Conservation (phyloP, 2,888 invertebrate species). For the Apodemia duryi region DNA sequence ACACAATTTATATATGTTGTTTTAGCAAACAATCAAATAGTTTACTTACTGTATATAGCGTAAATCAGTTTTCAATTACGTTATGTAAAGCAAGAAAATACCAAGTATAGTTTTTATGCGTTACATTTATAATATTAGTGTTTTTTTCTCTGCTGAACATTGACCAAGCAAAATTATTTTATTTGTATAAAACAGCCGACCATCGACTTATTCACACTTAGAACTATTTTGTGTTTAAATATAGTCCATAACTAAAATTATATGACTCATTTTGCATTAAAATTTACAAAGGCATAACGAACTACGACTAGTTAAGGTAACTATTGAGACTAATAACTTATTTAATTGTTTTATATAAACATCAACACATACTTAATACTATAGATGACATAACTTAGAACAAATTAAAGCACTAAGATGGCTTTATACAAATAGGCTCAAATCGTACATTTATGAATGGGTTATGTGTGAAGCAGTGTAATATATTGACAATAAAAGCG, state of each 20-base stretch:
- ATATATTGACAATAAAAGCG: constrained; percentile 17
- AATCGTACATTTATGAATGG: constrained; percentile 19
- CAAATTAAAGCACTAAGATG: constrained; percentile 22
- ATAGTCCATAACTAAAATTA: constrained; percentile 23
- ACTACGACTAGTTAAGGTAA: constrained; percentile 72
- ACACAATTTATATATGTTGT: too few species aligned
- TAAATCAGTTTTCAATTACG: too few species aligned
- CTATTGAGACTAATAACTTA: constrained; percentile 48
- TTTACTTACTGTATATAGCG: too few species aligned
- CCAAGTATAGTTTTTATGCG: too few species aligned
- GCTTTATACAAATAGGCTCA: constrained; percentile 29
- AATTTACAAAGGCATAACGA: constrained; percentile 63
- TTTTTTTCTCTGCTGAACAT: too few species aligned
- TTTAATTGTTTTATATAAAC: constrained; percentile 23
- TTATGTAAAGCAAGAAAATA: too few species aligned
- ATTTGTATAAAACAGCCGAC: constrained; percentile 18
- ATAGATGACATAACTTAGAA: constrained; percentile 16
- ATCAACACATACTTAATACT: constrained; percentile 25
- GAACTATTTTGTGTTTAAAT: constrained; percentile 15
- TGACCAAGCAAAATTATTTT: constrained; percentile 14
- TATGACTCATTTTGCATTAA: constrained; percentile 35
- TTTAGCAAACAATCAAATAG: too few species aligned
- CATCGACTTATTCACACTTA: constrained; percentile 18
- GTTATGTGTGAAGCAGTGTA: constrained; percentile 16
- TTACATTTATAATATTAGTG: too few species aligned